Percentiles rank a stretch among this genome's conserved stretches.
These are phyloP conservation scores for Tursiops truncatus DNA, from an alignment of 2,113 vertebrate species.

Conservation along the genomic window DNA sequence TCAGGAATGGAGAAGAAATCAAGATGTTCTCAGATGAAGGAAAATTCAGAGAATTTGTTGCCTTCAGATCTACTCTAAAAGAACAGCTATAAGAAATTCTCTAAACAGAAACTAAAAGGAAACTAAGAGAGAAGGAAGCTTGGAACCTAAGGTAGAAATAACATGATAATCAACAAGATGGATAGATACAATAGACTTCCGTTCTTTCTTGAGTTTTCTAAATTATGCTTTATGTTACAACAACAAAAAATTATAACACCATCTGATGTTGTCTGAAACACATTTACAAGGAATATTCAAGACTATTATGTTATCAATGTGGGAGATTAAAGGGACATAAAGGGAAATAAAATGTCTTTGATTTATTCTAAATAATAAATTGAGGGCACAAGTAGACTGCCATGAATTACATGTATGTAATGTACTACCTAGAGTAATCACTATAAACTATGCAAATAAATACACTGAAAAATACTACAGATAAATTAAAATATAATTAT, in stretches of 20 bases:
- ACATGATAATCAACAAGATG: too few relatives aligned
- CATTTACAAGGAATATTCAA: background rate
- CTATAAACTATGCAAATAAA: background rate
- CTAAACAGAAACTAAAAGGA: background rate
- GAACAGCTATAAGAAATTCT: background rate
- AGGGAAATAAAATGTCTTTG: background rate
- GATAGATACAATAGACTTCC: background rate
- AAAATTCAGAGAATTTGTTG: background rate
- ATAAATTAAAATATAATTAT: background rate
- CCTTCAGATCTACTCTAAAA: background rate
- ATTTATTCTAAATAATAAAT: background rate
- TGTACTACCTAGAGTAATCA: background rate
- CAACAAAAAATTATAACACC: background rate
- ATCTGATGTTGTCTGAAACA: background rate
- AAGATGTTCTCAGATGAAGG: background rate
- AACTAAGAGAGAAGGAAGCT: background rate
- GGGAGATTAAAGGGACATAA: background rate
- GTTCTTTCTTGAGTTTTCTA: background rate
- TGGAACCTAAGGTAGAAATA: background rate
- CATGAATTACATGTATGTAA: background rate
- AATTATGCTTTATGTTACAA: background rate
- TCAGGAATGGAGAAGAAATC: background rate
- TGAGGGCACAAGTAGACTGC: background rate
- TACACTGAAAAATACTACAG: background rate
- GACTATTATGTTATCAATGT: background rate